phyloP scores from a whole-genome alignment of 2,113 vertebrate genomes.

The Pelecanoides urinatrix region DNA sequence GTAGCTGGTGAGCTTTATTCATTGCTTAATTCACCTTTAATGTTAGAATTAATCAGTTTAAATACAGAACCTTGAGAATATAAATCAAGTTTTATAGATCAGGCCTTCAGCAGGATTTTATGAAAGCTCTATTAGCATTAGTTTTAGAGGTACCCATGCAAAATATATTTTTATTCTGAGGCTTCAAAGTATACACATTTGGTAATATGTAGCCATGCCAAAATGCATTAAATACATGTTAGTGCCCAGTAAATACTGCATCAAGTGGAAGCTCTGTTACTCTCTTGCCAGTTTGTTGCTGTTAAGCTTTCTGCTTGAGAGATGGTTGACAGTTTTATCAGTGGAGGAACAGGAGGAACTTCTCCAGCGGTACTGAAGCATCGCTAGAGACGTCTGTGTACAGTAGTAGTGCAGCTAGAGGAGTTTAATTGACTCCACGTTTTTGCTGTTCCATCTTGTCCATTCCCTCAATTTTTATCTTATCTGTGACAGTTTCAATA shows the following conservation, averaged over 20 bases:
- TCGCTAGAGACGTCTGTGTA: not conserved
- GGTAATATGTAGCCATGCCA: not conserved
- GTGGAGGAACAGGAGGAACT: not conserved
- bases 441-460: not conserved
- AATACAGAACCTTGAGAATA: not conserved
- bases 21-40: not conserved
- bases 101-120: not conserved
- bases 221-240: not conserved
- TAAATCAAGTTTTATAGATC: not conserved
- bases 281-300: not conserved
- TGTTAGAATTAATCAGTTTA: not conserved
- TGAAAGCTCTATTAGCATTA: not conserved
- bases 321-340: not conserved
- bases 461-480: not conserved
- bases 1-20: not conserved
- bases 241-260: not conserved
- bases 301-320: not conserved
- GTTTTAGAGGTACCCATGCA: not conserved
- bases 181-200: not conserved
- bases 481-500: not conserved
- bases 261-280: not conserved
- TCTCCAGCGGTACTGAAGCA: not conserved
- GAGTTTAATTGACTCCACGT: not conserved
- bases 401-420: not conserved
- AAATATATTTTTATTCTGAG: not conserved